Percentiles rank a stretch among this genome's conserved stretches.
Conservation (phyloP, 2,888 invertebrate genomes). For the Eristalis arbustorum region DNA sequence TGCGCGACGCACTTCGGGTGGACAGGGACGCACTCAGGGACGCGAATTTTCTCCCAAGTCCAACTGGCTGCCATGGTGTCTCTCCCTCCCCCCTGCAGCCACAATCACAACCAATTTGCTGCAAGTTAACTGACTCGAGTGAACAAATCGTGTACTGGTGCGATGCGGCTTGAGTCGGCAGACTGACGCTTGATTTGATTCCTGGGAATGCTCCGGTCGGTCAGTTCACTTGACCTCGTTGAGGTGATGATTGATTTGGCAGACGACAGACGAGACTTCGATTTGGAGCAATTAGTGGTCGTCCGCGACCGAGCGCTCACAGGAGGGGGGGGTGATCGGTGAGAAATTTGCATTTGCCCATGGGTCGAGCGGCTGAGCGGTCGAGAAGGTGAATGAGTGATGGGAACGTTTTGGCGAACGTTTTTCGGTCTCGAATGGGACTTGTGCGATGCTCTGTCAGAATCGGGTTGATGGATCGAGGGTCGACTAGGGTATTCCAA, state of each 20-base stretch:
- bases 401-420: background rate
- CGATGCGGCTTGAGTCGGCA: background rate
- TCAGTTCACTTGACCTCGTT: slow-evolving; percentile 63
- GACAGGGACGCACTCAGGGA: background rate
- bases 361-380: background rate
- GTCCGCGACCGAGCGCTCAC: too few species aligned
- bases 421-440: background rate
- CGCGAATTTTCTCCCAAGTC: background rate
- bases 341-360: background rate
- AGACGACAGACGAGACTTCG: background rate
- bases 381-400: background rate
- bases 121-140: background rate
- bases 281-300: background rate
- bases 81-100: too few species aligned
- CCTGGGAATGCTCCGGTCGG: slow-evolving; percentile 53
- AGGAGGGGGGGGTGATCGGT: background rate
- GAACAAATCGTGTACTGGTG: background rate
- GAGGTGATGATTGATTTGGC: background rate
- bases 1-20: background rate
- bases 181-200: slow-evolving; percentile 24
- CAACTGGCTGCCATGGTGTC: too few species aligned
- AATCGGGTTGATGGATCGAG: background rate
- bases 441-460: background rate
- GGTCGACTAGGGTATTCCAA: background rate
- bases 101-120: background rate